Evolutionary conservation across 2,113 vertebrate genomes (phyloP).

Genomic region (Arenaria interpres): DNA sequence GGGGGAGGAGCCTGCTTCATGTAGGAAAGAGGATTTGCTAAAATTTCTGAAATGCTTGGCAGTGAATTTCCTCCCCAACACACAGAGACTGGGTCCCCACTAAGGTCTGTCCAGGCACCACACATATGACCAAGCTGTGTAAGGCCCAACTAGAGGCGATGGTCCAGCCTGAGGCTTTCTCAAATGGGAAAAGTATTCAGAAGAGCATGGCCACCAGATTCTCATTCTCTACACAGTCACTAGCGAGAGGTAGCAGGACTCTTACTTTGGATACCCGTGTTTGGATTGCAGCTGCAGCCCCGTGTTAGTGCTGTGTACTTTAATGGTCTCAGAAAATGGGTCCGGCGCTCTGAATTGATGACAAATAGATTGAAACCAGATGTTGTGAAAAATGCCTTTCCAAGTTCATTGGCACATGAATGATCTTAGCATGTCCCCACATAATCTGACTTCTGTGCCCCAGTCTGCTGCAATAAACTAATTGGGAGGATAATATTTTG

Average conservation of each 20-base stretch:
- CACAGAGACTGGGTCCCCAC: not conserved
- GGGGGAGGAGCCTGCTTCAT: not conserved
- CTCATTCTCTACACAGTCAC: not conserved
- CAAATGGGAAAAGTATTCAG: not conserved
- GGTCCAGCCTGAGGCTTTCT: not conserved
- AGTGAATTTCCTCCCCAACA: accelerated
- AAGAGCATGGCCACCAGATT: not conserved
- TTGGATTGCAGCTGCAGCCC: constrained; percentile 1
- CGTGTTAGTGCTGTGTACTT: not conserved
- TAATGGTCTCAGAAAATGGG: constrained; percentile 22
- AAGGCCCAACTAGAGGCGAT: not conserved
- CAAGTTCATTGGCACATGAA: constrained; percentile 61
- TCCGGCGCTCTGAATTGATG: not conserved
- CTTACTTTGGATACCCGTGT: not conserved
- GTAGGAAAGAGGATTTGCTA: not conserved
- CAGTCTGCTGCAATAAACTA: constrained; percentile 54
- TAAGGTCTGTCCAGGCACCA: not conserved
- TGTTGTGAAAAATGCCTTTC: constrained; percentile 5
- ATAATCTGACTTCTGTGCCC: constrained; percentile 52
- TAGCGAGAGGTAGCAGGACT: not conserved
- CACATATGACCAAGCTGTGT: accelerated
- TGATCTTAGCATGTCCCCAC: not conserved
- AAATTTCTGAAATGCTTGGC: not conserved
- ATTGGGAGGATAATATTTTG: constrained; percentile 43
- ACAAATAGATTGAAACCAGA: constrained; percentile 59